A percentile compares a stretch with the other conserved stretches of the same genome.
phyloP scores from a whole-genome alignment of 2,888 invertebrate species.

The Orgyia antiqua region DNA sequence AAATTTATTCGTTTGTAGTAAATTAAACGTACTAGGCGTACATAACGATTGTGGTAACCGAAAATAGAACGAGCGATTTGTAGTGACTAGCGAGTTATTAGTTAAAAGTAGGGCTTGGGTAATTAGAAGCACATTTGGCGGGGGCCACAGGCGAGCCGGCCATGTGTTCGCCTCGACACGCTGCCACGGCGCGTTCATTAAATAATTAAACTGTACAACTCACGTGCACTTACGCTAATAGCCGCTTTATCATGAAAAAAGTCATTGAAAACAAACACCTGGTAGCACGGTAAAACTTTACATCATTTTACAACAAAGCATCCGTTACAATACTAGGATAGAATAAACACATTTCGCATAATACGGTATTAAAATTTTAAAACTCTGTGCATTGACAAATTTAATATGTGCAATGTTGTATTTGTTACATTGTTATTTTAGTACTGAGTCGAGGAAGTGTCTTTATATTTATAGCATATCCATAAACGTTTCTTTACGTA shows the following conservation, averaged over 20 bases:
- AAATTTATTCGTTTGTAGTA: conserved; percentile 9
- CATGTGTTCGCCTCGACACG: conserved; percentile 31
- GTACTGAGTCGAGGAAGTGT: conserved; percentile 18
- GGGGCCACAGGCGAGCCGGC: conserved; percentile 33
- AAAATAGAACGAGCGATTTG: conserved; percentile 53
- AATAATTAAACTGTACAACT: conserved; percentile 48
- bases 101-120: conserved; percentile 51
- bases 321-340: conserved; percentile 25
- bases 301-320: conserved; percentile 29
- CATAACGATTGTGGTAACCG: conserved; percentile 29
- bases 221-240: conserved; percentile 38
- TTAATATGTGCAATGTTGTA: conserved; percentile 40
- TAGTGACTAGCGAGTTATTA: conserved; percentile 50
- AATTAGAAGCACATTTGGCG: conserved; percentile 61
- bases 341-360: conserved; percentile 42
- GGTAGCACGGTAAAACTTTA: conserved; percentile 27
- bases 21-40: conserved; percentile 8
- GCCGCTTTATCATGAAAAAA: conserved; percentile 28
- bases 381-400: too few species aligned
- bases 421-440: conserved; percentile 47
- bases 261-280: conserved; percentile 37
- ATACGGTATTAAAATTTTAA: conserved; percentile 58
- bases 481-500: too few species aligned
- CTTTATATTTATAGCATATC: too few species aligned
- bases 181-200: conserved; percentile 33